Evolutionary conservation across 2,113 vertebrate genomes (phyloP).

Genomic region (Pterophyllum scalare): DNA sequence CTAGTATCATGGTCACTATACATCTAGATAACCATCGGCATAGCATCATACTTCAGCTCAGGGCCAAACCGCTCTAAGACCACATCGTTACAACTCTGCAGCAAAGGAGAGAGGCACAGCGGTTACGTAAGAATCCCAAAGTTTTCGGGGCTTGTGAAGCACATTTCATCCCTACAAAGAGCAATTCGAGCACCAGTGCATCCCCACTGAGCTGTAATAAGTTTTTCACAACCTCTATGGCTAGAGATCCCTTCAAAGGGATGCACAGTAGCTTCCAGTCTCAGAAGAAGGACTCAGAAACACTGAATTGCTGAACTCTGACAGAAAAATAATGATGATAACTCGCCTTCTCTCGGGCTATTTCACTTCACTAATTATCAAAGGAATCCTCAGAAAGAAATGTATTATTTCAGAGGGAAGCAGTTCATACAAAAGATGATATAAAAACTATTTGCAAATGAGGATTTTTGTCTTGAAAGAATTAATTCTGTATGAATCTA

Average conservation of each 20-base stretch:
- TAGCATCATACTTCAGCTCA: conserved; percentile 95
- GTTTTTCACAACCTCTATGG: conserved; percentile 17
- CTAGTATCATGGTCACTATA: too few species aligned
- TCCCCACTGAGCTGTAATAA: conserved; percentile 4
- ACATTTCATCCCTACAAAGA: conserved; percentile 1
- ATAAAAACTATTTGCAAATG: conserved; percentile 4
- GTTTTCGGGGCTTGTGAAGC: not conserved
- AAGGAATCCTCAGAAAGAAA: not conserved
- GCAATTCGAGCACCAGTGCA: not conserved
- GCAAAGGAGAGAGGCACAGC: not conserved
- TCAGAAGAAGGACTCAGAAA: conserved; percentile 17
- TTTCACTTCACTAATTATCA: conserved; percentile 41
- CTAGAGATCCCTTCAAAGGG: conserved; percentile 34
- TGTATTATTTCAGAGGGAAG: conserved; percentile 21
- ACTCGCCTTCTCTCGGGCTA: conserved; percentile 14
- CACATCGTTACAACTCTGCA: conserved; percentile 94
- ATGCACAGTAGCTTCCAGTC: not conserved
- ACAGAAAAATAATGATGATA: conserved; percentile 24
- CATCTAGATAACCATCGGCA: too few species aligned
- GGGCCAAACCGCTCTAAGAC: conserved; percentile 94
- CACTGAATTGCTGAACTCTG: conserved; percentile 11
- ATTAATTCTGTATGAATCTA: not conserved
- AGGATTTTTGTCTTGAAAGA: not conserved
- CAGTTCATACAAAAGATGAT: not conserved
- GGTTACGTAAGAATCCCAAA: not conserved